Evolutionary conservation across 2,888 invertebrate species (phyloP), one percentile per base, ranked within the genome.

Genomic region (Drosophila koepferae): DNA sequence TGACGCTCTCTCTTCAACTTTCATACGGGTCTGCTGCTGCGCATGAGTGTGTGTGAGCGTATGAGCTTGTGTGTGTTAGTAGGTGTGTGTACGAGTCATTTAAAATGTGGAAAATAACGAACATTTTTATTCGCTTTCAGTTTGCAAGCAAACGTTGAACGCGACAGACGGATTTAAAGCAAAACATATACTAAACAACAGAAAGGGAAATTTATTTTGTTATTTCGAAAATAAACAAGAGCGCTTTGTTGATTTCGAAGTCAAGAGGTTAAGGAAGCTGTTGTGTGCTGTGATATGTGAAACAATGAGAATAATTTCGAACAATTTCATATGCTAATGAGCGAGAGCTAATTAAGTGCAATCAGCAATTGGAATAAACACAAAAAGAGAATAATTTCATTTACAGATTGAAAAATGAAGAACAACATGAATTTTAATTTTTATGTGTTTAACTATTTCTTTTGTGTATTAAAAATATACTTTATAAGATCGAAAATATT

Each of bases 61-160:
- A 51, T 49, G 31, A 9, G 40, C 36, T 48, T 16, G 46, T 34
- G 44, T 38, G 64, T 28, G 28, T 28, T 0, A 6, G 23, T 23
- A 23, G 2, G 23, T 20, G 38, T 10, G 63, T 46, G 41, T n/a
- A 49, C 20, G 44, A 36, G 46, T 55, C 61, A 49, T 51, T 46
- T 77, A 72, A 14, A 64, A 63, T 78, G 70, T 73, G 69, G 49
- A 76, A 70, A 61, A 76, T 63, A 79, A 83, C 72, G 72, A 77
- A 74, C 66, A 75, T 87, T 84, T 72, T 78, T 74, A 67, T 77
- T 73, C 74, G 60, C 63, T 62, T 71, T 91, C 80, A 91, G 91
- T 91, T 89, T 79, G 80, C 65, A 82, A 74, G 74, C 81, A 86
- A 82, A 89, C 89, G 90, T 77, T 79, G 81, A 89, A 84, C 91